phyloP scores from a whole-genome alignment of 2,113 vertebrate genomes.

The Eubucco bourcierii region DNA sequence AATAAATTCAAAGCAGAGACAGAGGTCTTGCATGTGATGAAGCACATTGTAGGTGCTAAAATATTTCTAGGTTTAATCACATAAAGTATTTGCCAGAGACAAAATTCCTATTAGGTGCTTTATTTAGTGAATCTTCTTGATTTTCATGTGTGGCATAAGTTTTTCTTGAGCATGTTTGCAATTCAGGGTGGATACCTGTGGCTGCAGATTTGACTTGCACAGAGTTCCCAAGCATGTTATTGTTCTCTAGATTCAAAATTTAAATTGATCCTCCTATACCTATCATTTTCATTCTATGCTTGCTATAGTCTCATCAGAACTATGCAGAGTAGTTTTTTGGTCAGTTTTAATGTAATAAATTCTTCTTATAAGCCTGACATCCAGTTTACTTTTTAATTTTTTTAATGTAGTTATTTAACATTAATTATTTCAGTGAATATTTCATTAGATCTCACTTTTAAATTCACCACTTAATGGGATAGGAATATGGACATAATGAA shows the following conservation, averaged over 20 bases:
- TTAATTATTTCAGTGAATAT: background rate
- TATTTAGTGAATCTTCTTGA: background rate
- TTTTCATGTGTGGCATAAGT: background rate
- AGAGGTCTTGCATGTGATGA: background rate
- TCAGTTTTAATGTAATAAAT: background rate
- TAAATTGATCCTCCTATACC: slow-evolving; percentile 2
- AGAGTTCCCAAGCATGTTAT: background rate
- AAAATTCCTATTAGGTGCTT: background rate
- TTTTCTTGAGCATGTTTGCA: background rate
- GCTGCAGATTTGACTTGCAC: background rate
- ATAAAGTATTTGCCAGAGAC: background rate
- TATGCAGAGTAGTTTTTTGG: background rate
- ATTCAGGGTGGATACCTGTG: background rate
- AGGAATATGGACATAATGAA: background rate
- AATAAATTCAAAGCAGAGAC: background rate
- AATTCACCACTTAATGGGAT: background rate
- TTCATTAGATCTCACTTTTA: background rate
- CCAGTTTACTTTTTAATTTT: accelerated
- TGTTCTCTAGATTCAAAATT: slow-evolving; percentile 2
- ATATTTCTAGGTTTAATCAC: background rate
- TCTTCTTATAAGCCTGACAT: background rate
- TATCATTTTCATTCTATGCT: background rate
- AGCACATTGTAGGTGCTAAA: background rate
- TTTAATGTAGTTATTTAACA: background rate
- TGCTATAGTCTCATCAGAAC: background rate